These are phyloP conservation scores for Metridium senile DNA, from an alignment of 92 coral and sea anemone genomes.

Conservation along the genomic window DNA sequence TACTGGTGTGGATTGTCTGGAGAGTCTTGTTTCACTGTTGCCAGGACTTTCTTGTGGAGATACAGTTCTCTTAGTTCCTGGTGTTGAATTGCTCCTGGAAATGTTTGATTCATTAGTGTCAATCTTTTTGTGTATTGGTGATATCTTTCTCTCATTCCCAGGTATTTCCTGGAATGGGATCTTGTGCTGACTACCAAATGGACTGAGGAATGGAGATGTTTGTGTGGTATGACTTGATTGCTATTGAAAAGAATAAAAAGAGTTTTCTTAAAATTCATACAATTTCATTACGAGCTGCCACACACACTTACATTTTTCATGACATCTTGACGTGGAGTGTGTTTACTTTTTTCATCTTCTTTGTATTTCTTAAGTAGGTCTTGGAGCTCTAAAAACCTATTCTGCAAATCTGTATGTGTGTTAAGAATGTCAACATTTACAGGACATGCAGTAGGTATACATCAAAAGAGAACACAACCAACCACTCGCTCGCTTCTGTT, in stretches of 20 bases:
- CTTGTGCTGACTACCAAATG: conserved; percentile 4
- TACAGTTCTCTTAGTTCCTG: background rate
- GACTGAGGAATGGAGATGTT: conserved; percentile 11
- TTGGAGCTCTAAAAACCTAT: conserved; percentile 64
- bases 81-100: conserved; percentile 39
- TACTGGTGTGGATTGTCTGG: background rate
- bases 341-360: conserved; percentile 12
- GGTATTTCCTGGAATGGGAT: conserved; percentile 6
- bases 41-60: background rate
- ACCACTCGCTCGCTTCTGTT: too few species aligned
- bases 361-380: conserved; percentile 60
- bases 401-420: conserved; percentile 47
- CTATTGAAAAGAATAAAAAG: background rate
- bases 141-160: conserved; percentile 28
- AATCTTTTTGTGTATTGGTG: conserved; percentile 9
- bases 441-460: background rate
- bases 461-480: too few species aligned
- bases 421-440: background rate
- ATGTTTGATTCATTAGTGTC: background rate
- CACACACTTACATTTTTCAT: conserved; percentile 1
- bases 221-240: conserved; percentile 13
- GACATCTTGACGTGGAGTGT: background rate
- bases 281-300: too few species aligned
- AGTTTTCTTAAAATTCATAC: too few species aligned
- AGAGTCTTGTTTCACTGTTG: background rate